phyloP scores from a whole-genome alignment of 1,140 invertebrate species.

The Drosophila jambulina region DNA sequence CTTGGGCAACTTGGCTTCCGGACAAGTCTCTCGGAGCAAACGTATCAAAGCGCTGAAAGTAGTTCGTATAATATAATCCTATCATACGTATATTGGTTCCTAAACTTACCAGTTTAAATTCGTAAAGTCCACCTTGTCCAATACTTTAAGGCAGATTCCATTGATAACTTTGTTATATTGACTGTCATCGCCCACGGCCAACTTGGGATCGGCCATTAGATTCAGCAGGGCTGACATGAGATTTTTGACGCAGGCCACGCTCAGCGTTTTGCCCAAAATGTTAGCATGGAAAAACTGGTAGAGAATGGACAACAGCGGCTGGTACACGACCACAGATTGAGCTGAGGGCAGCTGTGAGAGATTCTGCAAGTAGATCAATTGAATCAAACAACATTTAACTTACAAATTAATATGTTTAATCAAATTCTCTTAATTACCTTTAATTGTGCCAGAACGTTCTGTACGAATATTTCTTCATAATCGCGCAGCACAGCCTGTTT shows the following conservation, averaged over 20 bases:
- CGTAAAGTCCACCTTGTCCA: conserved; percentile 84
- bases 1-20: conserved; percentile 88
- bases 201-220: conserved; percentile 83
- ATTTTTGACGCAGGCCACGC: conserved; percentile 79
- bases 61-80: too few relatives aligned
- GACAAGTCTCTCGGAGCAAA: conserved; percentile 90
- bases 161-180: conserved; percentile 85
- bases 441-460: conserved; percentile 82
- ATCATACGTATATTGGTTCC: not conserved
- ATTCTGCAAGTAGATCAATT: conserved; percentile 82
- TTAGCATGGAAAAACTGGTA: conserved; percentile 95
- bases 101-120: conserved; percentile 80
- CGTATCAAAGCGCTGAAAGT: conserved; percentile 90
- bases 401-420: not conserved
- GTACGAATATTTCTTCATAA: conserved; percentile 84
- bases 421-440: conserved; percentile 54
- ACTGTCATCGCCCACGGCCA: conserved; percentile 74
- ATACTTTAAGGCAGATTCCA: conserved; percentile 82
- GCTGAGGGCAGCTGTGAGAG: conserved; percentile 90
- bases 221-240: conserved; percentile 80
- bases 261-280: conserved; percentile 86
- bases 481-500: conserved; percentile 83
- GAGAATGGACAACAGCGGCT: conserved; percentile 92
- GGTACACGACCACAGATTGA: conserved; percentile 95
- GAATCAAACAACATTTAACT: not conserved